A percentile compares a stretch with the other conserved stretches of the same genome.
Conservation (phyloP, 2,888 invertebrate genomes). For the Ormyrus rosae region DNA sequence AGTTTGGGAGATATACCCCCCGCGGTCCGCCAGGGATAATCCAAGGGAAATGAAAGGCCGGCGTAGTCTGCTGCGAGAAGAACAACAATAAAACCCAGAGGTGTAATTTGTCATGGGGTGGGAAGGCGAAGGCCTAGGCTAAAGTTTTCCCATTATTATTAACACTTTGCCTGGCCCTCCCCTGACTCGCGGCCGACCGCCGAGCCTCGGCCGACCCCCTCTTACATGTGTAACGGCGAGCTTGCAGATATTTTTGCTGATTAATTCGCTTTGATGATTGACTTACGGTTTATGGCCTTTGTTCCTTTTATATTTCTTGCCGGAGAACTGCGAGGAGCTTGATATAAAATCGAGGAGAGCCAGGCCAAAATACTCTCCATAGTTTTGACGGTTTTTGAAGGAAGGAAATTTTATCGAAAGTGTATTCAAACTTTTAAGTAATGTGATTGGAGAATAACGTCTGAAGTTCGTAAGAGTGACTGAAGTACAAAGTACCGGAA, state of each 20-base stretch:
- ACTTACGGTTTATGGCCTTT: too few species aligned
- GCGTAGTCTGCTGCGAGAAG: conserved; percentile 58
- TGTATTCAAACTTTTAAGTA: too few species aligned
- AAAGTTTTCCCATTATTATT: conserved; percentile 73
- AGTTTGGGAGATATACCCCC: conserved; percentile 5
- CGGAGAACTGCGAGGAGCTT: too few species aligned
- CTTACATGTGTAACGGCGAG: background rate
- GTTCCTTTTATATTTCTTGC: too few species aligned
- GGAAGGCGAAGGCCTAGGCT: conserved; percentile 55
- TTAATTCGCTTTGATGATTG: too few species aligned
- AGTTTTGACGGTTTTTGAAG: too few species aligned
- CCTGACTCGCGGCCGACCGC: conserved; percentile 37
- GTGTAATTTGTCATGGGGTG: conserved; percentile 70
- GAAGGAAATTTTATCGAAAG: too few species aligned
- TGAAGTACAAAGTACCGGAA: conserved; percentile 4
- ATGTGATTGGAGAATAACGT: background rate
- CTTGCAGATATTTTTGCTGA: too few species aligned
- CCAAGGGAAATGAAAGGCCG: conserved; percentile 44
- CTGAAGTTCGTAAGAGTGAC: background rate
- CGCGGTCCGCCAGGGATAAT: conserved; percentile 35
- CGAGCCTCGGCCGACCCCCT: background rate
- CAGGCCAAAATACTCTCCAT: too few species aligned
- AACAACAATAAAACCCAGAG: conserved; percentile 70
- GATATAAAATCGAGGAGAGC: too few species aligned
- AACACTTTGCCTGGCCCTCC: conserved; percentile 61